Evolutionary conservation across 2,888 invertebrate species (phyloP).

Genomic region (Lasius platythorax): DNA sequence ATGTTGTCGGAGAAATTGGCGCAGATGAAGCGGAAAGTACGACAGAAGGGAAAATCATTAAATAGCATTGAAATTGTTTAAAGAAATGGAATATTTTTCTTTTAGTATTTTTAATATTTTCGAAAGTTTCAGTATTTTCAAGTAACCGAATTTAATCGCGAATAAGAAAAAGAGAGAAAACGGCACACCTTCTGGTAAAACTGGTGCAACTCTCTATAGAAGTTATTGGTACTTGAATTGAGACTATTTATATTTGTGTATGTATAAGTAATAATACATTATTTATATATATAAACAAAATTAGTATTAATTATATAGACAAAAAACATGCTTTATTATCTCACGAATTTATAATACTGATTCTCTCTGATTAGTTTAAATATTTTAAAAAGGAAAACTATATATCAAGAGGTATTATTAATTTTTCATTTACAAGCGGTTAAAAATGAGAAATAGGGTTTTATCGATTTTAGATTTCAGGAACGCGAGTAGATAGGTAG

Average conservation of each 20-base stretch:
- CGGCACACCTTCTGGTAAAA: too few species aligned
- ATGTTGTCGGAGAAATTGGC: slow-evolving; percentile 44
- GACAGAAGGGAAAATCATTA: slow-evolving; percentile 31
- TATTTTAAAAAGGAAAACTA: not conserved
- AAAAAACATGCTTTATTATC: not conserved
- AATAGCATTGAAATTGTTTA: not conserved
- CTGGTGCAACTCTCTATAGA: too few species aligned
- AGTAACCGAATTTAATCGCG: not conserved
- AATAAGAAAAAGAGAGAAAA: not conserved
- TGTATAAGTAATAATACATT: too few species aligned
- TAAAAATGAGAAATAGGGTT: not conserved
- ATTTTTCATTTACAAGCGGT: not conserved
- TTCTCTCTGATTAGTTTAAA: not conserved
- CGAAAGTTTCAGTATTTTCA: not conserved
- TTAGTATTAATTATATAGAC: not conserved
- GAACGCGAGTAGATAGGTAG: not conserved
- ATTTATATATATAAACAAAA: not conserved
- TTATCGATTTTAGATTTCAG: not conserved
- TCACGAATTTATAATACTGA: not conserved
- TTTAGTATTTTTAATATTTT: not conserved
- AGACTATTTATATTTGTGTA: too few species aligned
- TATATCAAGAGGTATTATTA: not conserved
- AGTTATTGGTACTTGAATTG: too few species aligned
- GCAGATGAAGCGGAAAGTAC: slow-evolving; percentile 48
- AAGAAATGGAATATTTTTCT: slow-evolving; percentile 12